These are phyloP conservation scores for Coregonus ussuriensis DNA, from an alignment of 2,797 vertebrate species.

Conservation along the genomic window DNA sequence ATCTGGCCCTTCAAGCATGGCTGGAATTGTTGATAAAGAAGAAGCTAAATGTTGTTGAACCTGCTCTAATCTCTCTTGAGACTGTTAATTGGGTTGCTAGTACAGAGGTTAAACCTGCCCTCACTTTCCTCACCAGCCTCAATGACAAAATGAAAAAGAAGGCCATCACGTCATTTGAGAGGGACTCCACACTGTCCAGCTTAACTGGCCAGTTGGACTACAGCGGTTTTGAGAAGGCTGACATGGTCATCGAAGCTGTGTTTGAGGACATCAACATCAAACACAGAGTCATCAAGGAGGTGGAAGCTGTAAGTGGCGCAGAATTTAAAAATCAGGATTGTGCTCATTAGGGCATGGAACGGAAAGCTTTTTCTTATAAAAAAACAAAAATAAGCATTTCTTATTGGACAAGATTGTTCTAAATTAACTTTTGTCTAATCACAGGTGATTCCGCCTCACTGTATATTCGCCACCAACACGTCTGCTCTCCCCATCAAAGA, in stretches of 20 bases:
- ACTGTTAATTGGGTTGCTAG: background rate
- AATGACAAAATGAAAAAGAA: conserved; percentile 93
- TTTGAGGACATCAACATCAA: conserved; percentile 94
- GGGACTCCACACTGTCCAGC: conserved; percentile 86
- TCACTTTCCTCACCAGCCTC: conserved; percentile 67
- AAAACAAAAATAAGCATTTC: background rate
- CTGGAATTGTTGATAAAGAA: background rate
- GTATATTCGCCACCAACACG: conserved; percentile 95
- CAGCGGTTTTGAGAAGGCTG: conserved; percentile 84
- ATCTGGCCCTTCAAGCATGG: background rate
- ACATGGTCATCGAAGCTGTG: conserved; percentile 98
- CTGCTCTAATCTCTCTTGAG: background rate
- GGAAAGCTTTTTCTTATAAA: too few species aligned
- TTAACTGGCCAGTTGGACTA: conserved; percentile 87
- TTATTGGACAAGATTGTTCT: background rate
- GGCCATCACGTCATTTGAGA: conserved; percentile 87
- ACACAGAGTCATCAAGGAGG: conserved; percentile 90
- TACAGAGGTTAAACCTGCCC: background rate
- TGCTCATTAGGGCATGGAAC: background rate
- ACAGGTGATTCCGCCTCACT: conserved; percentile 87
- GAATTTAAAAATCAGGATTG: background rate
- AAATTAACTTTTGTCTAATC: conserved; percentile 10
- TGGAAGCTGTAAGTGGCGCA: conserved; percentile 87
- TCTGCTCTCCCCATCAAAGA: conserved; percentile 93
- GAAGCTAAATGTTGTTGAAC: background rate